phyloP scores from a whole-genome alignment of 2,113 vertebrate species.

The Vulpes ferrilata region DNA sequence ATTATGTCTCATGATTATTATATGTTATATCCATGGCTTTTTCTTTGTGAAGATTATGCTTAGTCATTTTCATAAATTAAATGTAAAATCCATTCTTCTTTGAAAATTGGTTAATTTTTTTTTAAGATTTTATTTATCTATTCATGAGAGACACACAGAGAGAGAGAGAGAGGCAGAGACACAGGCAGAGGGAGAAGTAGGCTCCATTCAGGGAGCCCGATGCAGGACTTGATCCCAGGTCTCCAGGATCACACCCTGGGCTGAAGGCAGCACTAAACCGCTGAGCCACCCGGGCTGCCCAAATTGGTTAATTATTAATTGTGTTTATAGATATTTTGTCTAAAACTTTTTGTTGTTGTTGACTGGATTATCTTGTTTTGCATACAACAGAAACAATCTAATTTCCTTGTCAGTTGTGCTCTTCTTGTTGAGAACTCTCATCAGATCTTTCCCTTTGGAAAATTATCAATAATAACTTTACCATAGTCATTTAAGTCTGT shows the following conservation, averaged over 20 bases:
- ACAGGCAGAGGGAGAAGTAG: no score
- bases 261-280: no score
- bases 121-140: no score
- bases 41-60: neutral
- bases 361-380: neutral
- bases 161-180: no score
- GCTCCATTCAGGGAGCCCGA: no score
- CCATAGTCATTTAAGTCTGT: neutral
- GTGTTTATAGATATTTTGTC: neutral
- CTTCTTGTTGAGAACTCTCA: neutral
- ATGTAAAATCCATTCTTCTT: neutral
- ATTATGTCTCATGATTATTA: neutral
- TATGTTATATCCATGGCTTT: neutral
- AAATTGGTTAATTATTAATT: neutral
- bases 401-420: neutral
- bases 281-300: no score
- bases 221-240: no score
- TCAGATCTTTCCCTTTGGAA: neutral
- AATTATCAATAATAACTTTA: slow-evolving; percentile 20
- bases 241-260: no score
- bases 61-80: neutral
- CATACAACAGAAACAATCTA: neutral
- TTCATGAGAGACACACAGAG: no score
- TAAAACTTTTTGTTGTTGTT: neutral
- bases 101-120: neutral